Conservation (phyloP, 1,140 invertebrate genomes). For the Pollicipes pollicipes region DNA sequence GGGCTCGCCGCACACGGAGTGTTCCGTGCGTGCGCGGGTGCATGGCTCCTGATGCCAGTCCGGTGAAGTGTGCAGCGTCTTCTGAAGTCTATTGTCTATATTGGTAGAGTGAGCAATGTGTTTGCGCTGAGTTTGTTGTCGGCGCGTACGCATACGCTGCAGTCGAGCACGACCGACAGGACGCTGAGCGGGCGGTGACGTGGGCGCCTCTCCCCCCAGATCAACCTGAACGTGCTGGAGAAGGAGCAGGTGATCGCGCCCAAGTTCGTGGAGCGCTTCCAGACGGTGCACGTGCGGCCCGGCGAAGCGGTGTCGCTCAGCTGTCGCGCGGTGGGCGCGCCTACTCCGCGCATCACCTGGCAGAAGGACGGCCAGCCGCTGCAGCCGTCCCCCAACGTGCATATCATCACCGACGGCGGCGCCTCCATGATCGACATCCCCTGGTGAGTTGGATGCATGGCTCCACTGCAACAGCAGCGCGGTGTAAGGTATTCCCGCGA, state of each 20-base stretch:
- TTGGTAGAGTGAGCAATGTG: no score
- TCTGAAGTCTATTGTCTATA: no score
- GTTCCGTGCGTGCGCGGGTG: background rate
- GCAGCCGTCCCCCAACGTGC: constrained; percentile 38
- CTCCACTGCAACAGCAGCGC: no score
- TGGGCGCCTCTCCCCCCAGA: constrained; percentile 35
- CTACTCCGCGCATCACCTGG: constrained; percentile 83
- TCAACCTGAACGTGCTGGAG: constrained; percentile 66
- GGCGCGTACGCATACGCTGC: no score
- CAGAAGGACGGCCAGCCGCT: constrained; percentile 47
- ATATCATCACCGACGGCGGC: constrained; percentile 50
- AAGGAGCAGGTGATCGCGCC: constrained; percentile 82
- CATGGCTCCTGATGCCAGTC: background rate
- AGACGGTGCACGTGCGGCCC: constrained; percentile 73
- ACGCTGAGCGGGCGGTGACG: no score
- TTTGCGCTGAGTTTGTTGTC: no score
- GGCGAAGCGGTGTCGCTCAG: constrained; percentile 75
- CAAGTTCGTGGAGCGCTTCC: constrained; percentile 88
- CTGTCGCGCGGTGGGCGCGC: constrained; percentile 79
- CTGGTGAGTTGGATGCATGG: background rate
- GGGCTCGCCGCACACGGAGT: no score
- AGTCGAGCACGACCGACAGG: no score
- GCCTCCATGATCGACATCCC: background rate
- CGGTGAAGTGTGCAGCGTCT: no score
- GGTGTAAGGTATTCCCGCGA: no score